Conservation (phyloP, 2,113 vertebrate species). For the Pristiophorus japonicus region DNA sequence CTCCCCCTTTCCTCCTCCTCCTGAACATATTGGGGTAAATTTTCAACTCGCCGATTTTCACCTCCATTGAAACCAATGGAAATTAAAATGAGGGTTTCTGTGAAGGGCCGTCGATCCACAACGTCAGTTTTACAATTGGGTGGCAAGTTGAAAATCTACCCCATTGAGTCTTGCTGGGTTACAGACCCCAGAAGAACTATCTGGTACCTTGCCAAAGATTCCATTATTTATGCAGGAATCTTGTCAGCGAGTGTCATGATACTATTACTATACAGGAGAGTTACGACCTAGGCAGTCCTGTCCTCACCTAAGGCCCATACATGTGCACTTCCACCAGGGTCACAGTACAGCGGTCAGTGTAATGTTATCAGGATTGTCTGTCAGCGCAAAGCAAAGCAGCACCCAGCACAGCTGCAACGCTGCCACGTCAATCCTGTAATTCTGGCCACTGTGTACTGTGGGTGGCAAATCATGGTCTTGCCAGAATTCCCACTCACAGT, state of each 20-base stretch:
- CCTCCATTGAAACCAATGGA: neutral
- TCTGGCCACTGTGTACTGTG: neutral
- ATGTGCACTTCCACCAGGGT: neutral
- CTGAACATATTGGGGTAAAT: neutral
- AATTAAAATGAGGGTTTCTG: neutral
- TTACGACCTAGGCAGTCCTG: neutral
- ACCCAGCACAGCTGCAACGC: too few species aligned
- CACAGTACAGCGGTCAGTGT: neutral
- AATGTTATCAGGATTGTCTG: neutral
- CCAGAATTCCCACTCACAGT: neutral
- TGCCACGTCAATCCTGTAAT: neutral
- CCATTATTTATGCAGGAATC: neutral
- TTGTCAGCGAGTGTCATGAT: neutral
- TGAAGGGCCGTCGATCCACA: neutral
- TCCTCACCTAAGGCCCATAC: neutral
- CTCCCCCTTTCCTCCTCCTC: too few species aligned
- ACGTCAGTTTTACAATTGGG: neutral
- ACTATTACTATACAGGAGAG: neutral
- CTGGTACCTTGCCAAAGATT: neutral
- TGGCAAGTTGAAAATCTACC: neutral
- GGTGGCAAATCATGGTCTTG: neutral
- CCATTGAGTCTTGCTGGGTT: neutral
- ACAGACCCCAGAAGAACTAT: neutral
- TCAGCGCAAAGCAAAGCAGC: neutral
- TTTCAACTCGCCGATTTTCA: neutral